Evolutionary conservation across 2,797 vertebrate genomes (phyloP).

Genomic region (Numenius phaeopus): DNA sequence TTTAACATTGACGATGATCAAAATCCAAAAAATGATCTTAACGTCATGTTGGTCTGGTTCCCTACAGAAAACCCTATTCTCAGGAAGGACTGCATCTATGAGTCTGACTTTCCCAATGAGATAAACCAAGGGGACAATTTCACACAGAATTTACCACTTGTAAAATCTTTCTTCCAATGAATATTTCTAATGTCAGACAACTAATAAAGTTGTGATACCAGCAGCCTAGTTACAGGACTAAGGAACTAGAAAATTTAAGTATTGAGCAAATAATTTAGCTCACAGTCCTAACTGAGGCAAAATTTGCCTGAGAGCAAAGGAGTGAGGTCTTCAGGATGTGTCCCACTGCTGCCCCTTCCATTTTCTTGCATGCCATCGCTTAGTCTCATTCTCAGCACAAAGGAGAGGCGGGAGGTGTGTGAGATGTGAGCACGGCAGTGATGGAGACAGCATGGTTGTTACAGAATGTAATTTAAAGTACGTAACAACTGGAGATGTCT

Average conservation of each 20-base stretch:
- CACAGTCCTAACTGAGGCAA: not conserved
- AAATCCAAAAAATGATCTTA: not conserved
- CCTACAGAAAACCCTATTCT: not conserved
- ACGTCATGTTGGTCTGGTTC: not conserved
- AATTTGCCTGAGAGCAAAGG: not conserved
- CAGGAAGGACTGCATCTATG: not conserved
- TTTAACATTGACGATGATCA: not conserved
- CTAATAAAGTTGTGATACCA: not conserved
- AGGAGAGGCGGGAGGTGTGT: not conserved
- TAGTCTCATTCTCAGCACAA: not conserved
- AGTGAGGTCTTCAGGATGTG: not conserved
- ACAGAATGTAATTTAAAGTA: constrained; percentile 10
- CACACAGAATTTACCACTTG: not conserved
- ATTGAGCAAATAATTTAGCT: not conserved
- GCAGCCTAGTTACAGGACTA: not conserved
- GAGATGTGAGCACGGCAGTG: not conserved
- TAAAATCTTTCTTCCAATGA: not conserved
- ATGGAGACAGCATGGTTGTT: not conserved
- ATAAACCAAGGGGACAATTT: not conserved
- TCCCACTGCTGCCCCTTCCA: not conserved
- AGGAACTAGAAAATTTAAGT: not conserved
- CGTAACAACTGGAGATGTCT: not conserved
- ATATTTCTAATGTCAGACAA: not conserved
- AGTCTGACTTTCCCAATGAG: not conserved
- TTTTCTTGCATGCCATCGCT: not conserved